Evolutionary conservation across 2,797 vertebrate species (phyloP), one percentile per base, ranked within the genome.

Genomic region (Scarus forsteni): DNA sequence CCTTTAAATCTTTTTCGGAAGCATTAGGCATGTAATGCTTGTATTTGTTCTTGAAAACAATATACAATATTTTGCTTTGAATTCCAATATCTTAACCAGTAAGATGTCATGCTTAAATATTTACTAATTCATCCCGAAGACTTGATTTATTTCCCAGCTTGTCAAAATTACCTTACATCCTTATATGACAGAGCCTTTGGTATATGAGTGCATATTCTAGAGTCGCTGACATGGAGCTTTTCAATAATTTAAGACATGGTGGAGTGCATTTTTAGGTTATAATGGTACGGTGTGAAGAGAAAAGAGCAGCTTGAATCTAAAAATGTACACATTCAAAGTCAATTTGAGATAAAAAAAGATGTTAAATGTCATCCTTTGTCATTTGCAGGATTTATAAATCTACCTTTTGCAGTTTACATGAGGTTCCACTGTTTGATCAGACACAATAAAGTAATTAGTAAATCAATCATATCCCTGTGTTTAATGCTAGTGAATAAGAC

Each of bases 401-500:
- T 57, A 13, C 15, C 40, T 46, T 6, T 0, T 60, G 11, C 3
- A 11, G 36, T 52, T 27, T 38, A 11, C 40, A 60, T 38, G 36
- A 10, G 0, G 15, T 66, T 19, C 35, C 10, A 12, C 9, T 49
- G 36, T 42, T 63, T 75, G 16, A 14, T 45, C 4, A 9, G 65
- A 60, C 72, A 27, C 78, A 80, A 59, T 57, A 59, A 64, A 70
- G 16, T 60, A n/a, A 68, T 68, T 57, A 66, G 40, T 5, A 7
- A 13, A 73, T 61, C 46, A 80, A 66, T 76, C 6, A 34, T 39
- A 64, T 38, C 9, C 13, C 55, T 73, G 38, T 63, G 56, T 75
- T 65, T 38, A 56, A 14, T 6, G 51, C 0, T 46, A 16, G 8
- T 64, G 67, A 68, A 43, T 39, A 77, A 68, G n/a, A 73, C 56